Base-by-base conservation (phyloP, 1,140 invertebrate genomes). In the Olivierus martensii region DNA sequence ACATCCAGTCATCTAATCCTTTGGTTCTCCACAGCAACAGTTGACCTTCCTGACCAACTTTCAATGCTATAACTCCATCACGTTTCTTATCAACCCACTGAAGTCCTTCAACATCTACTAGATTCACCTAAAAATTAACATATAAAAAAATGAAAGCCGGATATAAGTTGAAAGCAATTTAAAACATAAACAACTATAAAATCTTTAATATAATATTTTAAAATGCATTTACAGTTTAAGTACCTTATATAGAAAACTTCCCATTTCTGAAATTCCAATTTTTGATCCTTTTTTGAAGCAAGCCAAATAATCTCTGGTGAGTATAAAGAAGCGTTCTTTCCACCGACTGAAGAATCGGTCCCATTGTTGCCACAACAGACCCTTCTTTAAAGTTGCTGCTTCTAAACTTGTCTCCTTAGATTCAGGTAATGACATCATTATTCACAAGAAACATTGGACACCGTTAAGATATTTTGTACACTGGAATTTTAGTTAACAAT, bases 281-380 rank as follows among this genome's bases (percentile, higher is more conserved):
- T 63, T 63, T 5, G 77, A 75, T 34, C 77, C 75, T 61, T 77
- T 71, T 60, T 80, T 74, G 64, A 82, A 82, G 66, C 79, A 82
- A 59, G 80, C 77, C 48, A 82, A 68, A 63, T 81, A 82, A 61
- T 81, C 80, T 51, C 75, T 69, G 17, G 80, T 80, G 12, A 81
- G 67, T 45, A 81, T 76, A 67, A 81, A 81, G 62, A 78, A 81
- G 52, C 79, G 68, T 64, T 82, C 79, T 63, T 82, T 82, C 79
- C 79, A 80, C 49, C 79, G 66, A 21, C 77, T 79, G 64, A 79
- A 79, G 35, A 81, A 71, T 57, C 76, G 73, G 64, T 80, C 78
- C 49, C 78, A 66, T 43, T 80, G 79, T 64, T 80, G 78, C 72
- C 77, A 79, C 38, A 81, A 66, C 15, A 81, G 67, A 22, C 79